Percentiles rank a stretch among this genome's conserved stretches.
Conservation (phyloP, 2,888 invertebrate genomes). For the Lycia hirtaria region DNA sequence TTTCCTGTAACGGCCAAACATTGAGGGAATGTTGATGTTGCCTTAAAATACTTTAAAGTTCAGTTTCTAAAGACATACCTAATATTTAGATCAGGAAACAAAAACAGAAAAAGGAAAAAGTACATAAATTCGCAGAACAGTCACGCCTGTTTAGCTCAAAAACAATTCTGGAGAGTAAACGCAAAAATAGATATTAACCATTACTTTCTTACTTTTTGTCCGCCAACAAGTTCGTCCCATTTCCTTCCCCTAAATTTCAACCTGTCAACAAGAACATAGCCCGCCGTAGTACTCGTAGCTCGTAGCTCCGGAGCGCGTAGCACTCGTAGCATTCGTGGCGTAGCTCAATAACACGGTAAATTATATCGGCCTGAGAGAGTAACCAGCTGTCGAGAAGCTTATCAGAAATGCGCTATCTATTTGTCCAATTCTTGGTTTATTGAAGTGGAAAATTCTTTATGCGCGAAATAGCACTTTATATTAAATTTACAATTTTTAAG, state of each 20-base stretch:
- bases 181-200: not conserved
- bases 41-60: too few relatives aligned
- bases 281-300: slow-evolving; percentile 11
- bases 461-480: too few relatives aligned
- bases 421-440: too few relatives aligned
- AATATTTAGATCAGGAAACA: too few relatives aligned
- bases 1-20: too few relatives aligned
- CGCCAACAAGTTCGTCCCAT: slow-evolving; percentile 21
- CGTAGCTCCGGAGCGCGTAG: slow-evolving; percentile 24
- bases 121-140: not conserved
- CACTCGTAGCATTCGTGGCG: slow-evolving; percentile 37
- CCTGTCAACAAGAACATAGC: slow-evolving; percentile 48
- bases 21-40: too few relatives aligned
- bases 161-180: too few relatives aligned
- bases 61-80: too few relatives aligned
- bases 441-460: too few relatives aligned
- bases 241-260: slow-evolving; percentile 26
- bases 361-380: slow-evolving; percentile 50
- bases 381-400: slow-evolving; percentile 47
- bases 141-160: not conserved
- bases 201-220: not conserved
- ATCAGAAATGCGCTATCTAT: not conserved
- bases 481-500: too few relatives aligned
- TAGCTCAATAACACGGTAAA: slow-evolving; percentile 56
- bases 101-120: too few relatives aligned